Conservation (phyloP, 2,113 vertebrate genomes). For the Tupaia tana region DNA sequence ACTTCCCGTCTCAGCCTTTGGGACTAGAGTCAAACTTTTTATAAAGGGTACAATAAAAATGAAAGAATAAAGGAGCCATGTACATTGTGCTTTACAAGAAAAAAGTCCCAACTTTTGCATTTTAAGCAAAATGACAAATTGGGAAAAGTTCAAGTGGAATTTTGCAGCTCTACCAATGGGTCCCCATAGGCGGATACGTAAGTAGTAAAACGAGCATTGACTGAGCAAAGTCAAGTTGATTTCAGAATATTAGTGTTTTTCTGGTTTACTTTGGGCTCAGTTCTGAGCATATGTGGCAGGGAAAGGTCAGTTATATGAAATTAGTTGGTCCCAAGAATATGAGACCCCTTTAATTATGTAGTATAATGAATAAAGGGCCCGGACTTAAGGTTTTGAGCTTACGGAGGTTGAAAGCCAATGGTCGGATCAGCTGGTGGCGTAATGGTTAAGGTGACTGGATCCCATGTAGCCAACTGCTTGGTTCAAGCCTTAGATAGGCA, state of each 20-base stretch:
- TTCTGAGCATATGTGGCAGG: neutral
- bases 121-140: neutral
- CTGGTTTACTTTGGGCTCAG: neutral
- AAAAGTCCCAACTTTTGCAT: neutral
- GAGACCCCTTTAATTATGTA: neutral
- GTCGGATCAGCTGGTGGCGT: too few species aligned
- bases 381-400: neutral
- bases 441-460: too few species aligned
- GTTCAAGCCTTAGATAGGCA: too few species aligned
- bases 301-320: neutral
- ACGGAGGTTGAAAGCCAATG: neutral
- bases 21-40: neutral
- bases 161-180: accelerated
- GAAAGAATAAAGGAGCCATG: neutral
- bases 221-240: neutral
- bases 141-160: neutral
- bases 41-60: neutral
- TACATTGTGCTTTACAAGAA: neutral
- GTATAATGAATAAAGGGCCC: neutral
- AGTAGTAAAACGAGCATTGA: neutral
- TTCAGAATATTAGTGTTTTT: too few species aligned
- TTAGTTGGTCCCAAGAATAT: neutral
- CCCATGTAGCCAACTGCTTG: too few species aligned
- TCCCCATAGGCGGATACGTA: neutral
- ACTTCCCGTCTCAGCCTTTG: neutral